phyloP scores from a whole-genome alignment of 2,113 vertebrate species.

The Tachysurus fulvidraco region DNA sequence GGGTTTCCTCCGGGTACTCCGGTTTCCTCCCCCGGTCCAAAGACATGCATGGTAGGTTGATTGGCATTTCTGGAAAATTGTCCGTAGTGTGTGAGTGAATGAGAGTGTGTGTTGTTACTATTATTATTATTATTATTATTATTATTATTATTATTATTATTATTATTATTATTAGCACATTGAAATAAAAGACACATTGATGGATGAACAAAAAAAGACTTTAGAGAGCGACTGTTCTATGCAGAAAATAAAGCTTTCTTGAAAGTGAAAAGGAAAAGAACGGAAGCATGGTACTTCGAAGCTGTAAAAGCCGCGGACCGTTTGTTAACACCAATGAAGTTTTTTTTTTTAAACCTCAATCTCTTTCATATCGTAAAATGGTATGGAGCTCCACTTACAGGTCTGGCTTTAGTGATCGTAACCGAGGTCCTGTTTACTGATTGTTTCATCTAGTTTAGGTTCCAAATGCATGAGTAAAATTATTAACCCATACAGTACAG shows the following conservation, averaged over 20 bases:
- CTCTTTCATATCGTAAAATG: constrained; percentile 68
- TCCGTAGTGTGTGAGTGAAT: too few species aligned
- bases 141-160: too few species aligned
- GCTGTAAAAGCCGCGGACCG: constrained; percentile 72
- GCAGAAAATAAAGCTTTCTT: constrained; percentile 25
- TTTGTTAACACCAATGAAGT: constrained; percentile 62
- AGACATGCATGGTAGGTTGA: too few species aligned
- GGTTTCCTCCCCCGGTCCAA: too few species aligned
- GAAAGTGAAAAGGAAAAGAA: constrained; percentile 53
- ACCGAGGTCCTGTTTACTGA: constrained; percentile 93
- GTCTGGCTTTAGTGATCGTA: constrained; percentile 77
- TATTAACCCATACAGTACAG: not conserved
- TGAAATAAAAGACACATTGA: not conserved
- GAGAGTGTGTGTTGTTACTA: too few species aligned
- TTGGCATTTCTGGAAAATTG: too few species aligned
- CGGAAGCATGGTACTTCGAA: constrained; percentile 62
- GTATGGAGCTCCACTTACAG: constrained; percentile 60
- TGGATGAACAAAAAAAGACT: not conserved
- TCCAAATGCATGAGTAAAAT: not conserved
- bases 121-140: too few species aligned
- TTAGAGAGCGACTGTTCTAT: not conserved
- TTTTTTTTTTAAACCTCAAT: constrained; percentile 72
- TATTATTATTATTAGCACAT: too few species aligned
- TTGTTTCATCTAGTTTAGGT: not conserved
- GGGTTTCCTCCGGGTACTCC: too few species aligned